A percentile compares a stretch with the other conserved stretches of the same genome.
Evolutionary conservation across 2,888 invertebrate genomes (phyloP).

Genomic region (Drosophila prolongata): DNA sequence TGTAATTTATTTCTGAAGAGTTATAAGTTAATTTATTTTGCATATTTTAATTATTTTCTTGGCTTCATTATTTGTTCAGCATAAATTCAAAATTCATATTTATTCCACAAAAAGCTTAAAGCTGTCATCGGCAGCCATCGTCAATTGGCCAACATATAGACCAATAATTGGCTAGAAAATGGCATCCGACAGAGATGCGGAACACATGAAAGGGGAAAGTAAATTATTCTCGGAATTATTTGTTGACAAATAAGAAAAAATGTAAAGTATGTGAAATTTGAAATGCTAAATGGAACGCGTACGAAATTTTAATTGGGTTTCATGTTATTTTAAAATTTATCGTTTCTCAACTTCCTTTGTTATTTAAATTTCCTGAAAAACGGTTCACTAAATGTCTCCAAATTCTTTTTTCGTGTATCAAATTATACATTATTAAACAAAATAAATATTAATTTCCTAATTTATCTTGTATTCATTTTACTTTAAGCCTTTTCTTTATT

Average conservation of each 20-base stretch:
- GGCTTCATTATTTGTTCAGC: slow-evolving; percentile 11
- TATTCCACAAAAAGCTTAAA: slow-evolving; percentile 24
- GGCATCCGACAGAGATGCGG: not conserved
- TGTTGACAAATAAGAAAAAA: slow-evolving; percentile 31
- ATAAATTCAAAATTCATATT: slow-evolving; percentile 13
- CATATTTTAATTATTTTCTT: not conserved
- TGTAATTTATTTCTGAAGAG: not conserved
- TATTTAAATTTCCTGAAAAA: slow-evolving; percentile 1
- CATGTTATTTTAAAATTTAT: slow-evolving; percentile 10
- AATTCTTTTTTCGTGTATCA: not conserved
- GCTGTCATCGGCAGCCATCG: slow-evolving; percentile 29
- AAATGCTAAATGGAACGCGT: slow-evolving; percentile 17
- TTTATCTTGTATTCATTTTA: no score
- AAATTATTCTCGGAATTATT: slow-evolving; percentile 13
- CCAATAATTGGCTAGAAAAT: slow-evolving; percentile 31
- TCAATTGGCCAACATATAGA: slow-evolving; percentile 19
- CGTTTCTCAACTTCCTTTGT: slow-evolving; percentile 10
- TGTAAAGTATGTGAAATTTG: slow-evolving; percentile 15
- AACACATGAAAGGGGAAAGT: not conserved
- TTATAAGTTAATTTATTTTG: not conserved
- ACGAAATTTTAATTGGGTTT: slow-evolving; percentile 25
- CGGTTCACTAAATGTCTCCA: slow-evolving; percentile 1
- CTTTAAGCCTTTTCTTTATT: no score
- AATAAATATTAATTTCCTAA: no score
- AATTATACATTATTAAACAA: no score